A percentile compares a stretch with the other conserved stretches of the same genome.
Evolutionary conservation across 1,140 invertebrate species (phyloP).

Genomic region (Pachyrhynchus sulphureomaculatus): DNA sequence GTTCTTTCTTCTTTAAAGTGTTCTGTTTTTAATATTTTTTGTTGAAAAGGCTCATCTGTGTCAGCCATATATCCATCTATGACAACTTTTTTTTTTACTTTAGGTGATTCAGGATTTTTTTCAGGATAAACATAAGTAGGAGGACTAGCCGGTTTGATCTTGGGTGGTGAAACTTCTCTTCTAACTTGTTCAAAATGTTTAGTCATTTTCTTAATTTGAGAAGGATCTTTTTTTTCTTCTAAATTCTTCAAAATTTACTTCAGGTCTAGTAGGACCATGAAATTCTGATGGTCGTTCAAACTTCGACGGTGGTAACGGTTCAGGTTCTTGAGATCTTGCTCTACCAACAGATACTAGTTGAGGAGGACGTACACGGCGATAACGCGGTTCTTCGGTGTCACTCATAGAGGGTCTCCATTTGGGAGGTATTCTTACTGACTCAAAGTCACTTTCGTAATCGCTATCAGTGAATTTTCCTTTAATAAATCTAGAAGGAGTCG

Average conservation of each 20-base stretch:
- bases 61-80: constrained; percentile 68
- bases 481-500: constrained; percentile 63
- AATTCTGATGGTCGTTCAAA: constrained; percentile 58
- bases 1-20: constrained; percentile 43
- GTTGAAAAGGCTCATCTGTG: constrained; percentile 63
- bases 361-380: constrained; percentile 59
- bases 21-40: constrained; percentile 46
- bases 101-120: constrained; percentile 59
- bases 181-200: constrained; percentile 37
- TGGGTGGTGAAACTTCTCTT: constrained; percentile 41
- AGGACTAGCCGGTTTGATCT: constrained; percentile 57
- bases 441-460: constrained; percentile 73
- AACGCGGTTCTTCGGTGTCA: constrained; percentile 63
- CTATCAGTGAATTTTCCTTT: constrained; percentile 63
- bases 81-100: constrained; percentile 56
- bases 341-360: constrained; percentile 48
- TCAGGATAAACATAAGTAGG: constrained; percentile 55
- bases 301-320: constrained; percentile 60
- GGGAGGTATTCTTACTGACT: constrained; percentile 53
- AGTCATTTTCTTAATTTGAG: constrained; percentile 44
- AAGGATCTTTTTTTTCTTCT: constrained; percentile 40
- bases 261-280: constrained; percentile 55
- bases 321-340: constrained; percentile 58
- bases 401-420: constrained; percentile 68
- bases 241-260: constrained; percentile 46